Conservation (phyloP, 2,113 vertebrate species). For the Edolisoma coerulescens region DNA sequence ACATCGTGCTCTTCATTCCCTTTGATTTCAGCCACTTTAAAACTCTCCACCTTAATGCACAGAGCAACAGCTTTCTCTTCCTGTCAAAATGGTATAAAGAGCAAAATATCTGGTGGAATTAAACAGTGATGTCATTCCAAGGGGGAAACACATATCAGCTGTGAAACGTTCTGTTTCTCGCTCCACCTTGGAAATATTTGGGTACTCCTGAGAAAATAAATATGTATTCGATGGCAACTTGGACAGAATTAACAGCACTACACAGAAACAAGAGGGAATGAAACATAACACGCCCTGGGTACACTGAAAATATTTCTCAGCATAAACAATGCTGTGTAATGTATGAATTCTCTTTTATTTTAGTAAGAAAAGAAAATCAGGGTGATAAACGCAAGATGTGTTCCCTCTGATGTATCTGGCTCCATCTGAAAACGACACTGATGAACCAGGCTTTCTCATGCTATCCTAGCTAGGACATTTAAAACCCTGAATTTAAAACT, state of each 20-base stretch:
- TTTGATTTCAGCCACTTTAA: neutral
- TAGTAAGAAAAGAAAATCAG: neutral
- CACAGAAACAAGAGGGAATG: conserved; percentile 15
- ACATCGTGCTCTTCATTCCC: neutral
- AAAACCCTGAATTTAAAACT: neutral
- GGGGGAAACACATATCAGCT: conserved; percentile 66
- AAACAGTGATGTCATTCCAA: conserved; percentile 73
- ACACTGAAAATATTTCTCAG: conserved; percentile 49
- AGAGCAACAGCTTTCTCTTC: neutral
- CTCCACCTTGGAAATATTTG: conserved; percentile 73
- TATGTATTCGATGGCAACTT: conserved; percentile 60
- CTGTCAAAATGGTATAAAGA: conserved; percentile 26
- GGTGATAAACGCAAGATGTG: neutral
- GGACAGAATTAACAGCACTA: conserved; percentile 40
- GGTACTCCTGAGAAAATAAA: conserved; percentile 70
- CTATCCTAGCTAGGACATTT: neutral
- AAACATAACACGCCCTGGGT: conserved; percentile 55
- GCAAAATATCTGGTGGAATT: conserved; percentile 71
- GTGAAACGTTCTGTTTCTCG: conserved; percentile 53
- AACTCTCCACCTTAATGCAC: neutral
- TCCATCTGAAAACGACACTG: neutral
- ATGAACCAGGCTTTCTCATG: neutral
- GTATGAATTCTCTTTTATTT: neutral
- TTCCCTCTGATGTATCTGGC: neutral
- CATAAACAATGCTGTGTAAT: conserved; percentile 28